Evolutionary conservation across 2,113 vertebrate genomes (phyloP), one percentile per base, ranked within the genome.

Genomic region (Prunella himalayana): DNA sequence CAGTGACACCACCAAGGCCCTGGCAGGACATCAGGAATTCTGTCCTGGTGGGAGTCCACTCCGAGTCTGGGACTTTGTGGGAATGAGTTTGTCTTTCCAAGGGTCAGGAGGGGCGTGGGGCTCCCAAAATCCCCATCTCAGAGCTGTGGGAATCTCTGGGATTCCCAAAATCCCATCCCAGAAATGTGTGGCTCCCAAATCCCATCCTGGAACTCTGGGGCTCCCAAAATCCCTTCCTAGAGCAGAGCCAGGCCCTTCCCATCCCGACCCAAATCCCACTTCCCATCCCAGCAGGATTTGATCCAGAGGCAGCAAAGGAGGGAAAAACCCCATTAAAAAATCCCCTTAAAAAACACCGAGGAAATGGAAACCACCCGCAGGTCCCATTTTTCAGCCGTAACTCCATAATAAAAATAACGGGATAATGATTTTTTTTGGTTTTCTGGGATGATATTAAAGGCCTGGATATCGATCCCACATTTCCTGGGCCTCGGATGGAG

Each of bases 341-440:
- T 23, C 42, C 69, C 88, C 59, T 54, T 78, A 31, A 35, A 83
- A 83, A 94, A 72, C 61, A 85, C 82, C 49, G 84, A 86, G 95
- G 96, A 93, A 95, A 93, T 95, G 95, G 97, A 97, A 97, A 91
- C 56, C 85, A 95, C 94, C 92, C 88, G 37, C 87, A 60, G 95
- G 82, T 93, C 70, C 97, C 96, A 90, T 97, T 93, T 96, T 92
- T 98, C 97, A 98, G 94, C 95, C 87, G 42, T 84, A 93, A 96
- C 33, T 80, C 94, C 95, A 69, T 87, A 73, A 98, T 98, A 97
- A 98, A 98, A 97, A 88, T 97, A 98, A 97, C 89, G 96, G 96
- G 97, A 95, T 98, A 98, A 98, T 98, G 98, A 98, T 98, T 98
- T 98, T 98, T 96, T 18, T 5, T 6, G 6, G 37, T 61, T 83